Base-by-base conservation (phyloP, 2,113 vertebrate species). In the Notarius quadriscutis region DNA sequence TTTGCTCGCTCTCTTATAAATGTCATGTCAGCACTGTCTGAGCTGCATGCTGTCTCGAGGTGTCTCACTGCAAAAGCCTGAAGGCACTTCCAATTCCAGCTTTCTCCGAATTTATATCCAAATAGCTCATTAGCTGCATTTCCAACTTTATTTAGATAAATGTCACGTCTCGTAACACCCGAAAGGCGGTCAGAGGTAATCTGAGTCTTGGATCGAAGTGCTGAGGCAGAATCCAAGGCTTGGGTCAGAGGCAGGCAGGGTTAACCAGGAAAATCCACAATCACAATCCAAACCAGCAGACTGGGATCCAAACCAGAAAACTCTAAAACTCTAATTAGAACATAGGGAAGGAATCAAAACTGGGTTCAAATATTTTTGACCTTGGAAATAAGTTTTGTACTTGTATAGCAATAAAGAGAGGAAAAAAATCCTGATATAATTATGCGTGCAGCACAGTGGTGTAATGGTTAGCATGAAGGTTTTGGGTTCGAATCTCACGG, bases 61-160 rank as follows among this genome's bases (percentile, higher is more conserved):
- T 85, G 83, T 83, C 34, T 82, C 71, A 62, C 7, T 57, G 62
- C 25, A 12, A 89, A 58, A 63, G 62, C 60, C 60, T 65, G 60
- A 10, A 27, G 63, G 10, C n/a, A 55, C 51, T n/a, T 55, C 3
- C 27, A 63, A 27, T 1, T 41, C 41, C 41, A 41, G 41, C 53
- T 75, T 65, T 65, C 58, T 50, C 25, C 77, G 4, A 17, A 57
- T 27, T 79, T 18, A 22, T 25, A 22, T 75, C 22, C 72, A 74
- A 9, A 48, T 48, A 51, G 48, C 15, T 57, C 14, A 27, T 79
- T n/a, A 15, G n/a, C n/a, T 79, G 6, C 8, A 6, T n/a, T 78
- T 55, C 10, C 77, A 18, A 11, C 18, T 34, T 9, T 22, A 1
- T 62, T 62, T 41, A 41, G 79, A 60, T 20, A 18, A 62, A 22